phyloP scores from a whole-genome alignment of 2,797 vertebrate genomes.

The Sebastes steindachneri region DNA sequence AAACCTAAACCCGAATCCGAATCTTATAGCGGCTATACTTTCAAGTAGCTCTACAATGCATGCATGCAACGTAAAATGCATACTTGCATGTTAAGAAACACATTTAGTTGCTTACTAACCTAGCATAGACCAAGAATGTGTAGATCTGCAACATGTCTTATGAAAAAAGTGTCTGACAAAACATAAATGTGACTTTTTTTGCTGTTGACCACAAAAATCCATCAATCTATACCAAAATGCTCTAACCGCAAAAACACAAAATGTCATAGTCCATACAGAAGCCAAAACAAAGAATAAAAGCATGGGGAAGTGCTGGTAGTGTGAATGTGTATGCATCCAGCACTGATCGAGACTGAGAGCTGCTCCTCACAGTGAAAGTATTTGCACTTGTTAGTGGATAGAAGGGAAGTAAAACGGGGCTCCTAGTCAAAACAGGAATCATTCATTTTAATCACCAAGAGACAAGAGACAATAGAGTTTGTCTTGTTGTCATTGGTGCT shows the following conservation, averaged over 20 bases:
- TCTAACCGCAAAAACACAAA: background rate
- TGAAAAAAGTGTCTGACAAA: background rate
- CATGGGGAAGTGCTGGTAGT: conserved; percentile 1
- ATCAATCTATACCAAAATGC: background rate
- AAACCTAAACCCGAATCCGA: background rate
- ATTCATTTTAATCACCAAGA: conserved; percentile 73
- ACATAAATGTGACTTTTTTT: background rate
- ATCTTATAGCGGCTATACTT: background rate
- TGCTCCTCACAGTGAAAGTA: conserved; percentile 37
- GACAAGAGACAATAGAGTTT: conserved; percentile 67
- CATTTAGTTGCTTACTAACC: background rate
- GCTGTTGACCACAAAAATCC: background rate
- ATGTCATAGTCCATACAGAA: background rate
- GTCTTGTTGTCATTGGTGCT: conserved; percentile 48
- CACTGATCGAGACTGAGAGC: conserved; percentile 29
- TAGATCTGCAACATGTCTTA: background rate
- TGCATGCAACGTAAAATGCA: background rate
- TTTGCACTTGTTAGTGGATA: conserved; percentile 40
- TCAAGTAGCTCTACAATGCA: background rate
- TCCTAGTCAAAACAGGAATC: conserved; percentile 76
- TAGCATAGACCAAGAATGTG: background rate
- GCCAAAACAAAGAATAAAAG: conserved; percentile 12
- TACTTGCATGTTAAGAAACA: background rate
- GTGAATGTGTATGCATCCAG: conserved; percentile 1
- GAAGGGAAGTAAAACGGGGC: conserved; percentile 60